These are phyloP conservation scores for Pterocles orientalis DNA, from an alignment of 2,113 vertebrate species.

Conservation along the genomic window DNA sequence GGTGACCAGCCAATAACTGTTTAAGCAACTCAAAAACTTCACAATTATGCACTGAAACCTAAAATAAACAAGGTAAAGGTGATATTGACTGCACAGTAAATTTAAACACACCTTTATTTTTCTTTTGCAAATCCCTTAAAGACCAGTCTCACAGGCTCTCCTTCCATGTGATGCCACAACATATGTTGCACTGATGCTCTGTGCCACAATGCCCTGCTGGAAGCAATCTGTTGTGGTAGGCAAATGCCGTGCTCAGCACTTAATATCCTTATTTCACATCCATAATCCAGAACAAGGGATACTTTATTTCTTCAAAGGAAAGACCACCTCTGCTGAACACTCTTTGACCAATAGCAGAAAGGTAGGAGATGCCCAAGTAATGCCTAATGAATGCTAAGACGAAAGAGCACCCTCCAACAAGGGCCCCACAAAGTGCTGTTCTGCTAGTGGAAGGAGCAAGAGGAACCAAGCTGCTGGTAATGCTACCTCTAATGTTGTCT, in stretches of 20 bases:
- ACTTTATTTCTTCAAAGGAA: constrained; percentile 32
- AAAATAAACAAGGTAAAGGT: neutral
- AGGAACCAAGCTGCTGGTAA: neutral
- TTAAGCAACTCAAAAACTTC: neutral
- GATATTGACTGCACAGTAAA: neutral
- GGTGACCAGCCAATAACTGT: neutral
- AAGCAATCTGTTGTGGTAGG: neutral
- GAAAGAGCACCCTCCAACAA: neutral
- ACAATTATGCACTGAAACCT: neutral
- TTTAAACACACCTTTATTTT: neutral
- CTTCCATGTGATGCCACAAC: neutral
- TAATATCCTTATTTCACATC: constrained; percentile 14
- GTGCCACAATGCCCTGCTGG: neutral
- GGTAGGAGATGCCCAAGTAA: neutral
- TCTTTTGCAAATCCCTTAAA: neutral
- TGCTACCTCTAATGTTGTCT: neutral
- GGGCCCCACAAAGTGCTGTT: neutral
- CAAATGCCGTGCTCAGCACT: neutral
- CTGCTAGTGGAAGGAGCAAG: neutral
- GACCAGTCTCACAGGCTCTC: neutral
- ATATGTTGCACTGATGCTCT: neutral
- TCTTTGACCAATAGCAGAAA: neutral
- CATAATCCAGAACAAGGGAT: neutral
- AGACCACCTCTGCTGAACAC: constrained; percentile 2
- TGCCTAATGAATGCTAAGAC: neutral